These are phyloP conservation scores for Setipinna tenuifilis DNA, from an alignment of 2,797 vertebrate species.

Conservation along the genomic window DNA sequence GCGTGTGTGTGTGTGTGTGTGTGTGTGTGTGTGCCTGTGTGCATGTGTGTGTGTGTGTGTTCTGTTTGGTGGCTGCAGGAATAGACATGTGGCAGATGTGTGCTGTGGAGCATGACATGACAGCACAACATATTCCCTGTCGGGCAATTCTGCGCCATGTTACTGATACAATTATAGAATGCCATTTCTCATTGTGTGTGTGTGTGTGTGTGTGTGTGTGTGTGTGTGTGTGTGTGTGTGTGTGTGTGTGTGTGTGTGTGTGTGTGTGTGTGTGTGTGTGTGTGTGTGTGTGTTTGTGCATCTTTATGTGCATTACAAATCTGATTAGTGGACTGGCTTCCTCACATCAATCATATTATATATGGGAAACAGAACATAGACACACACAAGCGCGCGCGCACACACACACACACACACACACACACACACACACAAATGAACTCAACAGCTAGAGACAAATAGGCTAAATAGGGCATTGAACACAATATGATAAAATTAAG, in stretches of 20 bases:
- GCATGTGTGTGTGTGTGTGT: no score
- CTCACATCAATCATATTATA: slow-evolving; percentile 26
- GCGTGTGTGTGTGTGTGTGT: no score
- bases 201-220: no score
- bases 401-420: slow-evolving; percentile 9
- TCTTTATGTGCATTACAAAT: slow-evolving; percentile 26
- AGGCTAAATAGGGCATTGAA: not conserved
- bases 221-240: no score
- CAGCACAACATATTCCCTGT: not conserved
- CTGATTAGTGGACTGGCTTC: slow-evolving; percentile 29
- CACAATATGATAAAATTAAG: not conserved
- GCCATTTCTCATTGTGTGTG: slow-evolving; percentile 13
- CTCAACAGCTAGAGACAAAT: not conserved
- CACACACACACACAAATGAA: not conserved
- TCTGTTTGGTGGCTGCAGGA: no score
- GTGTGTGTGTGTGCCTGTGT: no score
- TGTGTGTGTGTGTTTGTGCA: no score
- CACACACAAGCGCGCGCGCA: not conserved
- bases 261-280: no score
- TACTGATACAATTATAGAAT: slow-evolving; percentile 29
- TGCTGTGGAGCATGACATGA: not conserved
- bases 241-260: no score
- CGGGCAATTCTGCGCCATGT: slow-evolving; percentile 22
- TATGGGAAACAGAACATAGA: slow-evolving; percentile 8
- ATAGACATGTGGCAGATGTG: not conserved